These are phyloP conservation scores for Xenopus borealis DNA, from an alignment of 2,113 vertebrate genomes.

Conservation along the genomic window DNA sequence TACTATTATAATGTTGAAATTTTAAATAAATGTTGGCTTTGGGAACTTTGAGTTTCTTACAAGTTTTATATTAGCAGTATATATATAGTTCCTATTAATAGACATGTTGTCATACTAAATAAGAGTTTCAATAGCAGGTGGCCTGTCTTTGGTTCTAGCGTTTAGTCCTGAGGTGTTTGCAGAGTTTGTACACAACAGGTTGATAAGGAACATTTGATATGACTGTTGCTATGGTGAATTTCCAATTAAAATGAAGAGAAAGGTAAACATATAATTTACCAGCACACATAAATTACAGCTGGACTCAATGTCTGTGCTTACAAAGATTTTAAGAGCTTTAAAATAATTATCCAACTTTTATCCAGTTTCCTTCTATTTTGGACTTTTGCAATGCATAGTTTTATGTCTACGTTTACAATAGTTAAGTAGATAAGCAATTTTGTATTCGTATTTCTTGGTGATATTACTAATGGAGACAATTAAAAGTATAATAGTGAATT, in stretches of 20 bases:
- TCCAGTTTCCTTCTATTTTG: slow-evolving; percentile 18
- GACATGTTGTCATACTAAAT: not conserved
- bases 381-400: not conserved
- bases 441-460: too few species aligned
- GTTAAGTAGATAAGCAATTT: too few species aligned
- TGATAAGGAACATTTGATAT: slow-evolving; percentile 36
- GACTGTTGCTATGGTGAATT: slow-evolving; percentile 43
- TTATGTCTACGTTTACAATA: not conserved
- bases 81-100: too few species aligned
- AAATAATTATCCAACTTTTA: slow-evolving; percentile 41
- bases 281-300: slow-evolving; percentile 36
- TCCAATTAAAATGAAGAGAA: slow-evolving; percentile 41
- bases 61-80: too few species aligned
- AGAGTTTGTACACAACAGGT: slow-evolving; percentile 27
- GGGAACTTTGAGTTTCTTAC: too few species aligned
- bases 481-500: too few species aligned
- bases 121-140: slow-evolving; percentile 5
- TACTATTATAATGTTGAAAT: too few species aligned
- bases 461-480: too few species aligned
- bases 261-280: slow-evolving; percentile 45
- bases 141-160: slow-evolving; percentile 12
- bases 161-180: slow-evolving; percentile 3
- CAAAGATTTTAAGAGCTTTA: slow-evolving; percentile 33
- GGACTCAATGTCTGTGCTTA: slow-evolving; percentile 28
- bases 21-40: too few species aligned